Percentiles rank a stretch among this genome's conserved stretches.
Evolutionary conservation across 2,888 invertebrate genomes (phyloP).

Genomic region (Lydus trimaculatus): DNA sequence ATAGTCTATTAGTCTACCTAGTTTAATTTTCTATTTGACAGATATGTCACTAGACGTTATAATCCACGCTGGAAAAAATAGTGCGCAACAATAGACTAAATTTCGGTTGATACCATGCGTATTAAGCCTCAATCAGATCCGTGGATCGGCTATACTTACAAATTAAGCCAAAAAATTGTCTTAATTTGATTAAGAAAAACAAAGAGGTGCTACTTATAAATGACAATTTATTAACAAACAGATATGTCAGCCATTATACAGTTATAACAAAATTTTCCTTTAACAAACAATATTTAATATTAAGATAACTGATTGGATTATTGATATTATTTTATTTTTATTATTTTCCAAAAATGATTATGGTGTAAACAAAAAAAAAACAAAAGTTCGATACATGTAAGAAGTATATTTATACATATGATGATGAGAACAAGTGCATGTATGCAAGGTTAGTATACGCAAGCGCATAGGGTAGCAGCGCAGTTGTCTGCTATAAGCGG

Average conservation of each 20-base stretch:
- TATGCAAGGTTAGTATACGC: slow-evolving; percentile 41
- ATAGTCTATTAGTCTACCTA: too few relatives aligned
- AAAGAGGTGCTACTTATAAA: too few relatives aligned
- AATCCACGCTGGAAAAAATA: too few relatives aligned
- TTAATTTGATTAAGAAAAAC: too few relatives aligned
- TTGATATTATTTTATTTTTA: neutral
- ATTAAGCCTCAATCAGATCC: too few relatives aligned
- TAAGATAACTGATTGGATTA: neutral
- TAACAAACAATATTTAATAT: slow-evolving; percentile 13
- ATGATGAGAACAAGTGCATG: slow-evolving; percentile 40
- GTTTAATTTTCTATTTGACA: too few relatives aligned
- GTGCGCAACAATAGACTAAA: too few relatives aligned
- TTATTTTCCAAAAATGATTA: neutral
- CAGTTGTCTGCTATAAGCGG: slow-evolving; percentile 44
- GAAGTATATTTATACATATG: slow-evolving; percentile 34
- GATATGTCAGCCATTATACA: neutral
- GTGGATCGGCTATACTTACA: too few relatives aligned
- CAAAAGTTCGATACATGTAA: slow-evolving; percentile 19
- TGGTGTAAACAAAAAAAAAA: neutral
- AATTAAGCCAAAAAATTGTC: too few relatives aligned
- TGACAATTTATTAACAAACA: neutral
- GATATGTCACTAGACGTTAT: too few relatives aligned
- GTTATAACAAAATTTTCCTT: neutral
- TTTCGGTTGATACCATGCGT: too few relatives aligned
- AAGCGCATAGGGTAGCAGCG: slow-evolving; percentile 33